Base-by-base conservation (phyloP, 2,113 vertebrate genomes). In the Sterna hirundo region DNA sequence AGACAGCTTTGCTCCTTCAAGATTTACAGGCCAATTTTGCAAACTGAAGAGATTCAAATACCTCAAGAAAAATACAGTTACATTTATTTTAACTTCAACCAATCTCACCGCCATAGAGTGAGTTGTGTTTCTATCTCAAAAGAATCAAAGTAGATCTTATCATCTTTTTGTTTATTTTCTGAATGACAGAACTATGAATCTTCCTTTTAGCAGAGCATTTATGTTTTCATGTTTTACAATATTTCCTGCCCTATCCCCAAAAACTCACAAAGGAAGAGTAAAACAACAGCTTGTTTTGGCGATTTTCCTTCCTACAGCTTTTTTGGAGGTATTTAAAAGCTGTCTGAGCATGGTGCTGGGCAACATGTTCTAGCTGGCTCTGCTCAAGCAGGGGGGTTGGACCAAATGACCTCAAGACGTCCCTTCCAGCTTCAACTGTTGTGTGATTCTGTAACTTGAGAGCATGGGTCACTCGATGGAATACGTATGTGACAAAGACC, bases 391-490 rank as follows among this genome's bases (percentile, higher is more conserved):
- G n/a, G 2, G 1, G 5, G 3, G 1, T 36, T 76, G 15, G 8
- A 40, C 6, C 1, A 29, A 49, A 72, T 29, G 21, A 30, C 10
- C 5, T 40, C 1, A 2, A 44, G 3, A 49, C 4, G 5, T 47
- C 6, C 4, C 17, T 79, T 88, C 26, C 34, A 57, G 2, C 15
- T 79, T 71, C 47, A 61, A 21, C 4, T 42, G 2, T n/a, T 15
- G 0, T 36, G 42, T 34, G 30, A 76, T 70, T 83, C 42, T 86
- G 11, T 69, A 83, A 32, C 11, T 79, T 49, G 16, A 46, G 38
- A 19, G 6, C 4, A 42, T 25, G 15, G 12, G 6, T 46, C 16
- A 8, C 19, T 58, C 0, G 0, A 51, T 11, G 9, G 16, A 51
- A 60, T 40, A 54, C 5, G 5, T 40, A 6, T 14, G 8, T 46